These are phyloP conservation scores for Eupithecia tripunctaria DNA, from an alignment of 2,888 invertebrate genomes.

Conservation along the genomic window DNA sequence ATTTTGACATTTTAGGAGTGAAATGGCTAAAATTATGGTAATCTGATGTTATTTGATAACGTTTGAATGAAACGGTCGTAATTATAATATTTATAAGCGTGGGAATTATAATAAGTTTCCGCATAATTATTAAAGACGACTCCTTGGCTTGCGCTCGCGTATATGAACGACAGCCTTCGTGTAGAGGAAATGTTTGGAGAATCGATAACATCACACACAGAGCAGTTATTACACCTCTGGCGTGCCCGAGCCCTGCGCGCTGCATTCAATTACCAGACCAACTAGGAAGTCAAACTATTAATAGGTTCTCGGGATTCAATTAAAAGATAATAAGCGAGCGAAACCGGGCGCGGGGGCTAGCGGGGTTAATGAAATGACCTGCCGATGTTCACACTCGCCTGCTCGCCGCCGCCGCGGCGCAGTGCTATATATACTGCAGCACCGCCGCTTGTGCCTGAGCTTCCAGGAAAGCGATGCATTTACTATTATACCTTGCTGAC, in stretches of 20 bases:
- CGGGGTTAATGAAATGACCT: slow-evolving; percentile 43
- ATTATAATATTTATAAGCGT: background rate
- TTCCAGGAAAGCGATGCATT: background rate
- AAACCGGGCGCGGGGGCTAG: slow-evolving; percentile 29
- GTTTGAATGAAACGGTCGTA: slow-evolving; percentile 12
- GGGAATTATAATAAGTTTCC: background rate
- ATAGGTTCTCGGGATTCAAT: slow-evolving; percentile 39
- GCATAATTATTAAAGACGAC: background rate
- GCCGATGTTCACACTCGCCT: slow-evolving; percentile 21
- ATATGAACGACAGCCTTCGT: background rate
- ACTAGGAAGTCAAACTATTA: slow-evolving; percentile 38
- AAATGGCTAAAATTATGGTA: slow-evolving; percentile 23
- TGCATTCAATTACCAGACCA: slow-evolving; percentile 39
- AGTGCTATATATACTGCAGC: too few relatives aligned
- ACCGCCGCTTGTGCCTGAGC: background rate
- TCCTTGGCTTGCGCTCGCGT: background rate
- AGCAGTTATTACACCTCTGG: background rate
- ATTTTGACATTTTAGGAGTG: slow-evolving; percentile 16
- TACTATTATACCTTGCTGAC: background rate
- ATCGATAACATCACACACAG: background rate
- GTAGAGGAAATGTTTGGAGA: background rate
- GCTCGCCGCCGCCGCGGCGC: too few relatives aligned
- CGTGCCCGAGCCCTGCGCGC: background rate
- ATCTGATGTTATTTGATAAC: slow-evolving; percentile 16
- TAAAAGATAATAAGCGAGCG: slow-evolving; percentile 41